Conservation (phyloP, 2,797 vertebrate genomes). For the Arctocebus calabarensis region DNA sequence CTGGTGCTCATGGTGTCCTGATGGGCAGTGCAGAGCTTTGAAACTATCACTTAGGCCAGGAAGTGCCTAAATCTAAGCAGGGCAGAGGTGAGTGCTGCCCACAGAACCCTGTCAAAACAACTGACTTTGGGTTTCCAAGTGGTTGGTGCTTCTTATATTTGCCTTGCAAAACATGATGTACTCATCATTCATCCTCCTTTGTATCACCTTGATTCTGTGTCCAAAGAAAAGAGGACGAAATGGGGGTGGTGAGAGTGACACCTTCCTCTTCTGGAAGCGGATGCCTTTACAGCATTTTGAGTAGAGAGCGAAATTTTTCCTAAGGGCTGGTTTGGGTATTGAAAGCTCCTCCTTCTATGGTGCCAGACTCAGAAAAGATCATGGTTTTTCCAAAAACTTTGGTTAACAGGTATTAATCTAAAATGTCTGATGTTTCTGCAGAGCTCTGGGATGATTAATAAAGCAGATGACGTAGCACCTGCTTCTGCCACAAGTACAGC, state of each 20-base stretch:
- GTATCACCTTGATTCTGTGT: too few relatives aligned
- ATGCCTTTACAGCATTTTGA: not conserved
- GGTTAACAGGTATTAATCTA: not conserved
- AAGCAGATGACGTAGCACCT: not conserved
- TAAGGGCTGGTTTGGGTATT: not conserved
- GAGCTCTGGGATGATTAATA: not conserved
- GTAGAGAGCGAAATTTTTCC: not conserved
- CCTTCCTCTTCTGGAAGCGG: not conserved
- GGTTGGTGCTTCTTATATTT: not conserved
- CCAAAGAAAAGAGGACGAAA: not conserved
- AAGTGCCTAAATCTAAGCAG: not conserved
- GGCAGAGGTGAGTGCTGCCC: not conserved
- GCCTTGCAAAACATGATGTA: not conserved
- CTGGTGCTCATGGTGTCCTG: too few relatives aligned
- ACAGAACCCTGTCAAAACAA: not conserved
- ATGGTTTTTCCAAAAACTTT: not conserved
- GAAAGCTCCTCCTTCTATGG: not conserved
- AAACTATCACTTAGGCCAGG: not conserved
- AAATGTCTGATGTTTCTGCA: not conserved
- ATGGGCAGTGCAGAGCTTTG: too few relatives aligned
- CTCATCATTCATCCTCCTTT: not conserved
- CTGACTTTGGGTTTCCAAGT: not conserved
- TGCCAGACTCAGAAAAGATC: not conserved
- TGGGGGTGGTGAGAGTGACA: not conserved
- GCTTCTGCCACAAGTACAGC: accelerated